These are phyloP conservation scores for Drosophila testacea DNA, from an alignment of 2,888 invertebrate genomes.

Conservation along the genomic window DNA sequence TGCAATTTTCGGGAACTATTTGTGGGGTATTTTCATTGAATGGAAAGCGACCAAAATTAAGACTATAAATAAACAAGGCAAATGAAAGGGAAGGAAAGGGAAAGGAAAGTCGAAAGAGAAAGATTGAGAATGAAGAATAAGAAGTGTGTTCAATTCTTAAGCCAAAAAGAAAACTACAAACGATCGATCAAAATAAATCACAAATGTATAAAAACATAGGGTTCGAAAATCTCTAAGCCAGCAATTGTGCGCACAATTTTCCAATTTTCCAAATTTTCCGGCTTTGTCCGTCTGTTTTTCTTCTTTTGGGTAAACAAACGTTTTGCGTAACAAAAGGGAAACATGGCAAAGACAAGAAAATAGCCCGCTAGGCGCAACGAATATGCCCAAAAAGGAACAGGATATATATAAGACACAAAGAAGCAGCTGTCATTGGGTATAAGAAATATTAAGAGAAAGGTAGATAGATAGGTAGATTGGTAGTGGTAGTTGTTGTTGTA, in stretches of 20 bases:
- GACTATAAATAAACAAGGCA: constrained; percentile 61
- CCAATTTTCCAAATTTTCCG: constrained; percentile 72
- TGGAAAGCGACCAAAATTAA: constrained; percentile 70
- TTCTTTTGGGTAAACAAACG: constrained; percentile 72
- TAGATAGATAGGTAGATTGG: constrained; percentile 27
- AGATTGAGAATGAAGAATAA: constrained; percentile 7
- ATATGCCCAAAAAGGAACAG: constrained; percentile 48
- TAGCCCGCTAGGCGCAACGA: constrained; percentile 53
- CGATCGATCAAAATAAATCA: constrained; percentile 80
- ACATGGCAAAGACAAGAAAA: constrained; percentile 53
- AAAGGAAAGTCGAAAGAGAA: constrained; percentile 9
- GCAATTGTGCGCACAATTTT: constrained; percentile 75
- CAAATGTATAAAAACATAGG: constrained; percentile 64
- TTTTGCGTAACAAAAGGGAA: constrained; percentile 74
- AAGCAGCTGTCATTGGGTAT: constrained; percentile 71
- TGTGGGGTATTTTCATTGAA: constrained; percentile 69
- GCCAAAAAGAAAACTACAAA: constrained; percentile 56
- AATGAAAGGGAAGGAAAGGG: constrained; percentile 3
- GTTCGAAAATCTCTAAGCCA: constrained; percentile 58
- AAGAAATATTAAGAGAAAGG: constrained; percentile 33
- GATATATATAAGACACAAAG: constrained; percentile 37
- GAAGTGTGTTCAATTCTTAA: constrained; percentile 43
- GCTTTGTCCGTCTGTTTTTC: constrained; percentile 44
- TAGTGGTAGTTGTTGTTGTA: constrained; percentile 1
- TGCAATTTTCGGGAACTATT: constrained; percentile 74